phyloP scores from a whole-genome alignment of 2,113 vertebrate species.

The Speoplatyrhinus poulsoni region DNA sequence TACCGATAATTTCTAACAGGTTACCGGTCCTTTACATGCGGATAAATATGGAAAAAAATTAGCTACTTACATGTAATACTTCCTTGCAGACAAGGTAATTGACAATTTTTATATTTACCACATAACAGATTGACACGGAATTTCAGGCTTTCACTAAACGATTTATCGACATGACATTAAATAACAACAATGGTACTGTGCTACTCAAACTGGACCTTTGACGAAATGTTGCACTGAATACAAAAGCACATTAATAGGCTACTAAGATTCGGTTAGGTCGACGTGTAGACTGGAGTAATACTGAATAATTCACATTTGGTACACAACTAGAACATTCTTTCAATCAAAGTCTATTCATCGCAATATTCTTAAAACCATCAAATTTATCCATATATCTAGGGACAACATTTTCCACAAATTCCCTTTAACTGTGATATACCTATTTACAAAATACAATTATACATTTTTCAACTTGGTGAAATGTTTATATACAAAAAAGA shows the following conservation, averaged over 20 bases:
- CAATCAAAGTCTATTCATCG: constrained; percentile 95
- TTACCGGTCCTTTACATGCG: constrained; percentile 99
- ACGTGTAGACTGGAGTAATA: constrained; percentile 99
- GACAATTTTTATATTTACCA: constrained; percentile 97
- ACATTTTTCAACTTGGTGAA: constrained; percentile 90
- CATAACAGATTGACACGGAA: constrained; percentile 99
- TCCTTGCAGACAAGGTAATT: constrained; percentile 96
- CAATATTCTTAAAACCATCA: constrained; percentile 85
- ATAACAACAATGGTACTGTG: constrained; percentile 98
- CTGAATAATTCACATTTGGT: constrained; percentile 99
- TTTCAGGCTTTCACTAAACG: constrained; percentile 99
- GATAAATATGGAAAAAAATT: constrained; percentile 99
- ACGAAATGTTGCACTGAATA: constrained; percentile 99
- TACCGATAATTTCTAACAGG: constrained; percentile 99
- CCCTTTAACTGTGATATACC: constrained; percentile 91
- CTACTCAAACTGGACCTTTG: constrained; percentile 99
- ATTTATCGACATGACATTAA: constrained; percentile 99
- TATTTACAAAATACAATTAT: constrained; percentile 99
- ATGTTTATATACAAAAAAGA: constrained; percentile 92
- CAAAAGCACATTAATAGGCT: constrained; percentile 96
- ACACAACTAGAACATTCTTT: constrained; percentile 99
- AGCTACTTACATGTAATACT: constrained; percentile 95
- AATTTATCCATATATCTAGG: constrained; percentile 89
- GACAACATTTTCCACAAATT: constrained; percentile 91
- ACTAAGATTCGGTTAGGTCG: constrained; percentile 98